Evolutionary conservation across 2,888 invertebrate genomes (phyloP), one percentile per base, ranked within the genome.

Genomic region (Galeopsomyia nigrocyanea): DNA sequence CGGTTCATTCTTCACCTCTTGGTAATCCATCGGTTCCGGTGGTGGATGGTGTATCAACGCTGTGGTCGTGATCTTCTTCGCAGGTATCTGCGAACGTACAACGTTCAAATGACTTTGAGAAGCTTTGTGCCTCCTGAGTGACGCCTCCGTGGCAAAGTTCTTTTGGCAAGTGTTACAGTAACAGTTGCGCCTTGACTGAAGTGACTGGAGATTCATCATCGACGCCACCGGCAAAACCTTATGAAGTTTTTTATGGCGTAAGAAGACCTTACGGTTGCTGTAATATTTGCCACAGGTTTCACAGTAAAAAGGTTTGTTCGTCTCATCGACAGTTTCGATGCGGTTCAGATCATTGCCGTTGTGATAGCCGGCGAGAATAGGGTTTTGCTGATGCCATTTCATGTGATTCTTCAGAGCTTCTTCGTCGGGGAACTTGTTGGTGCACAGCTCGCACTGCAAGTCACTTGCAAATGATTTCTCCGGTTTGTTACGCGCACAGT

Each of bases 281-380:
- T 90, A 91, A 77, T 88, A 89, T 81, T 91, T 90, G n/a, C 92
- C 91, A 77, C 92, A 92, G 58, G 90, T 87, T 74, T 92, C 90
- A 81, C 92, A 92, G 53, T 88, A 88, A 77, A 89, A 90, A 58
- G 87, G 73, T 47, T 22, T 67, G 50, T 57, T 73, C 82, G 83
- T 70, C 81, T 83, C 6, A 14, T 39, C 66, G 74, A 60, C 7
- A 71, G 26, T 5, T 50, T 39, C 39, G 39, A 39, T 39, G 13
- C 17, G 2, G 60, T 51, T 3, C 3, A 75, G 66, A 13, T 77
- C 68, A 19, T 58, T 58, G 26, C 39, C 49, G n/a, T 39, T 31
- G n/a, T 14, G 50, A 19, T 49, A n/a, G 26, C 79, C 77, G 21
- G 80, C 81, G 7, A 84, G 78, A 22, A 82, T 82, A 0, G 85